These are phyloP conservation scores for Halcyon leucocephala DNA, from an alignment of 2,797 vertebrate species.

Conservation along the genomic window DNA sequence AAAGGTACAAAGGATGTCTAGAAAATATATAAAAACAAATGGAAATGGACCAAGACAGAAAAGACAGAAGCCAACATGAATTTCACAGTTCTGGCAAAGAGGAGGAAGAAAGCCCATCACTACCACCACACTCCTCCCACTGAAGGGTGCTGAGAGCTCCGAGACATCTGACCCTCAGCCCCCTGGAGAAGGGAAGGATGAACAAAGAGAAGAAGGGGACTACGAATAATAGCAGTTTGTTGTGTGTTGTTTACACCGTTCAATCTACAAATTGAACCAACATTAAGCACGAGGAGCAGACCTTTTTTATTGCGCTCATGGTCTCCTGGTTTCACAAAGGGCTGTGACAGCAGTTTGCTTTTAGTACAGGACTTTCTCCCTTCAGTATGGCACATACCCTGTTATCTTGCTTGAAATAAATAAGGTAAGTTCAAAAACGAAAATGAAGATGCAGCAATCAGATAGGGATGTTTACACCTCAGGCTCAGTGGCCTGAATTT, in stretches of 20 bases:
- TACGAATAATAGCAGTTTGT: neutral
- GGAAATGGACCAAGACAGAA: neutral
- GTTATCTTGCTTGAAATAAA: conserved; percentile 22
- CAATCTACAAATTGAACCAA: neutral
- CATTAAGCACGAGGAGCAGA: neutral
- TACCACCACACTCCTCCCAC: neutral
- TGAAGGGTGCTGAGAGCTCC: neutral
- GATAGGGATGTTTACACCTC: conserved; percentile 22
- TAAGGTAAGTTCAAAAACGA: conserved; percentile 11
- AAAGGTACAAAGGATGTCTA: neutral
- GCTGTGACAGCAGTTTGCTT: neutral
- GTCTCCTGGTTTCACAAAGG: neutral
- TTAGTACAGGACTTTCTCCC: neutral
- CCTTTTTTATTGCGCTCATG: neutral
- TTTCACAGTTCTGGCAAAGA: neutral
- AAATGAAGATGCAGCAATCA: conserved; percentile 17
- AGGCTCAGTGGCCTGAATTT: conserved; percentile 36
- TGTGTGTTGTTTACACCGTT: neutral
- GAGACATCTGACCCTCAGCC: neutral
- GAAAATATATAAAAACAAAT: neutral
- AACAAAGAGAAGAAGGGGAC: neutral
- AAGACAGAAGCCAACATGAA: neutral
- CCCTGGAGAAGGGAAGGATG: rapidly evolving
- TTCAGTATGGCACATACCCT: neutral
- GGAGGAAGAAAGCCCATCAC: neutral